Conservation (phyloP, 2,113 vertebrate species). For the Notarius quadriscutis region DNA sequence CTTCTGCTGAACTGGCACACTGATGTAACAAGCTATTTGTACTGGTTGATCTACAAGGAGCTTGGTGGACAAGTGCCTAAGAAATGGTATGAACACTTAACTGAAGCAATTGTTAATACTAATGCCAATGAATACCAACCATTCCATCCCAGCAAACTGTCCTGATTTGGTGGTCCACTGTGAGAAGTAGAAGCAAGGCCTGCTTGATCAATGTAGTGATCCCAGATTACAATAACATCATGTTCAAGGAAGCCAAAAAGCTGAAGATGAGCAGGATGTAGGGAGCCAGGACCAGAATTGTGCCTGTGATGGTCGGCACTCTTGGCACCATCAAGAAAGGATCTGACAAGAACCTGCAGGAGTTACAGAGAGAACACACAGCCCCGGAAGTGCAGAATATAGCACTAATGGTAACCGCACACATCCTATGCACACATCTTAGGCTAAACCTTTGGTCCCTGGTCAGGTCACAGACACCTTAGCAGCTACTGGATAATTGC, state of each 20-base stretch:
- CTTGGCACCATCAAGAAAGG: background rate
- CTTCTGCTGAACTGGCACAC: background rate
- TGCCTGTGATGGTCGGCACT: background rate
- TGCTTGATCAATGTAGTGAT: background rate
- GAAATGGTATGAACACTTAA: background rate
- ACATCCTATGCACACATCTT: background rate
- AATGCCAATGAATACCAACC: background rate
- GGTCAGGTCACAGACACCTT: too few relatives aligned
- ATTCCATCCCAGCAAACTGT: background rate
- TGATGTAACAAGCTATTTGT: background rate
- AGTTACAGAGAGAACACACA: background rate
- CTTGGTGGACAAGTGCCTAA: background rate
- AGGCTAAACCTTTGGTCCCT: background rate
- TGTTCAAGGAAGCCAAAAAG: background rate
- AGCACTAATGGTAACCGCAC: background rate
- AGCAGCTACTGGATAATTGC: too few relatives aligned
- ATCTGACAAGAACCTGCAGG: background rate
- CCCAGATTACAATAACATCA: background rate
- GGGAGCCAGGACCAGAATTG: background rate
- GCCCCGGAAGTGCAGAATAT: background rate
- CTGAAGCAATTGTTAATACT: background rate
- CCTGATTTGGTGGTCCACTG: background rate
- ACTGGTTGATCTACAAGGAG: background rate
- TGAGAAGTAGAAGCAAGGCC: background rate
- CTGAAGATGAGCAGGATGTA: background rate